Conservation (phyloP, 2,888 invertebrate species). For the Idaea aversata region DNA sequence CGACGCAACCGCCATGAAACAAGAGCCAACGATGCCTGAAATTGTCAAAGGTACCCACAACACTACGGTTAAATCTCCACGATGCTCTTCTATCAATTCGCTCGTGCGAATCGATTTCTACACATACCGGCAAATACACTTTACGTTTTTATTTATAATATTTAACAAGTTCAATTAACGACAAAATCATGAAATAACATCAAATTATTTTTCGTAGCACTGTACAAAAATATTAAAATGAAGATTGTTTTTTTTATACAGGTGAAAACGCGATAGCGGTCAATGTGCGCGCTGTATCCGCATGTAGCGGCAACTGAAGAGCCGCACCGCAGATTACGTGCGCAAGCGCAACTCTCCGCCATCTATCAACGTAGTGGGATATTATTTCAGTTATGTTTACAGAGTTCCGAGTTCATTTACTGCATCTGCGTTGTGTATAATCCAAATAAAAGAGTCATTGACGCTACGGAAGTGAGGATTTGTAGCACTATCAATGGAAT, state of each 20-base stretch:
- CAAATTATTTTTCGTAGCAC: conserved; percentile 30
- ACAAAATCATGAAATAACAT: conserved; percentile 26
- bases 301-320: conserved; percentile 53
- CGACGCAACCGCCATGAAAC: conserved; percentile 62
- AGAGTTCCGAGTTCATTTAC: conserved; percentile 42
- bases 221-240: conserved; percentile 11
- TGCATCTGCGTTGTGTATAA: conserved; percentile 44
- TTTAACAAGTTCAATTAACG: conserved; percentile 26
- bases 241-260: neutral
- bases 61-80: conserved; percentile 53
- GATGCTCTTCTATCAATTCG: conserved; percentile 50
- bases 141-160: conserved; percentile 29
- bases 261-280: conserved; percentile 16
- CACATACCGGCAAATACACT: conserved; percentile 50
- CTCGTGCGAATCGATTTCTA: conserved; percentile 66
- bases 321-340: conserved; percentile 44
- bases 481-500: conserved; percentile 13
- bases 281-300: conserved; percentile 51
- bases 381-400: conserved; percentile 46
- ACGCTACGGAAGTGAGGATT: conserved; percentile 32
- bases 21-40: conserved; percentile 62
- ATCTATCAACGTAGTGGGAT: conserved; percentile 49
- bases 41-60: conserved; percentile 54
- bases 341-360: conserved; percentile 6
- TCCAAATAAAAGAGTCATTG: conserved; percentile 37